These are phyloP conservation scores for Zoanthus sociatus DNA, from an alignment of 92 coral and sea anemone species.

Conservation along the genomic window DNA sequence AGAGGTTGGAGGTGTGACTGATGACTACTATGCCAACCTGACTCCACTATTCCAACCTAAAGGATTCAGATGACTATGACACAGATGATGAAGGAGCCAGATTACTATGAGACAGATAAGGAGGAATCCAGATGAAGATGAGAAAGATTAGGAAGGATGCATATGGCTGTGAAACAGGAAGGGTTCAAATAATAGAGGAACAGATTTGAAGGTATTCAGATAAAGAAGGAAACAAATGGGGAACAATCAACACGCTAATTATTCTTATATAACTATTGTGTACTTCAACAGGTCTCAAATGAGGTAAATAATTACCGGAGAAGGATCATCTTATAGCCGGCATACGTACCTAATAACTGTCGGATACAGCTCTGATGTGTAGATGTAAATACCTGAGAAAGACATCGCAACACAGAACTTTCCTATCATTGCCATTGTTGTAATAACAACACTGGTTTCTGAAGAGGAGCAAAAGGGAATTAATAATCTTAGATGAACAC, in stretches of 20 bases:
- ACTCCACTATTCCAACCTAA: no score
- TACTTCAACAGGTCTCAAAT: not conserved
- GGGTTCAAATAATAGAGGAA: not conserved
- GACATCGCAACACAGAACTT: slow-evolving; percentile 42
- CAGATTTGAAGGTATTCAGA: not conserved
- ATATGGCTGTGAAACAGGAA: no score
- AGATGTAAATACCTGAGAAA: slow-evolving; percentile 32
- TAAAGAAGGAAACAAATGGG: not conserved
- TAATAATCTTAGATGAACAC: not conserved
- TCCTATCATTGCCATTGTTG: slow-evolving; percentile 40
- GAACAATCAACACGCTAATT: not conserved
- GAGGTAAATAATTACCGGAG: not conserved
- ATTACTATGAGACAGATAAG: not conserved
- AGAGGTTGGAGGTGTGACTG: no score
- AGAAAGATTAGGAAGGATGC: not conserved
- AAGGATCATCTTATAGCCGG: not conserved
- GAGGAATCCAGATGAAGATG: not conserved
- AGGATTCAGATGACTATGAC: not conserved
- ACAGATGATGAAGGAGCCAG: not conserved
- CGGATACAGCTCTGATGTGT: slow-evolving; percentile 39
- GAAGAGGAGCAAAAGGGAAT: not conserved
- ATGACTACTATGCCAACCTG: no score
- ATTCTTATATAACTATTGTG: not conserved
- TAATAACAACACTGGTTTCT: slow-evolving; percentile 26
- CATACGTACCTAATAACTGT: slow-evolving; percentile 20